phyloP scores from a whole-genome alignment of 1,140 invertebrate genomes.

The Cydia strobilella region DNA sequence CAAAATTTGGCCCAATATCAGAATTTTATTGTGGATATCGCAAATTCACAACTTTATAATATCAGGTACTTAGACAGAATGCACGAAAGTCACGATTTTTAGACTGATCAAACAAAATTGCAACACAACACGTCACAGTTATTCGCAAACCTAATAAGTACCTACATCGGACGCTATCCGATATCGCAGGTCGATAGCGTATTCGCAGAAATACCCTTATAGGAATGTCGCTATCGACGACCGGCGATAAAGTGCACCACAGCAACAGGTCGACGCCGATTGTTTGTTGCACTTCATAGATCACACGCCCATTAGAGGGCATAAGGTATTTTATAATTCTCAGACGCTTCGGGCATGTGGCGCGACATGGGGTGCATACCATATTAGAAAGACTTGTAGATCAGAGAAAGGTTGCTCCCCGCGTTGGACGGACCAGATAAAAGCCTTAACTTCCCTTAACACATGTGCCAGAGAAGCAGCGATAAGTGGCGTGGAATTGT shows the following conservation, averaged over 20 bases:
- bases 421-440: no score
- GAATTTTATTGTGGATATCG: not conserved
- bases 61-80: not conserved
- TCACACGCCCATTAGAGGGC: not conserved
- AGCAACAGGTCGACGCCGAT: slow-evolving; percentile 27
- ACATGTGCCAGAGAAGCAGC: no score
- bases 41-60: not conserved
- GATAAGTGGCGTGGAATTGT: no score
- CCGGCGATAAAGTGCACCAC: slow-evolving; percentile 22
- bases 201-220: slow-evolving; percentile 28
- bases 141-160: not conserved
- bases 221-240: slow-evolving; percentile 24
- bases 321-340: not conserved
- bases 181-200: slow-evolving; percentile 38
- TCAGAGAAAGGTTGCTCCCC: no score
- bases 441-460: no score
- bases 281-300: slow-evolving; percentile 19
- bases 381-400: no score
- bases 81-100: no score
- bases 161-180: slow-evolving; percentile 40
- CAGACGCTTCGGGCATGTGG: no score
- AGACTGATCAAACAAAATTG: no score
- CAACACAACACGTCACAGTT: not conserved
- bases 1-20: not conserved
- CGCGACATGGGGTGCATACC: no score